Evolutionary conservation across 2,888 invertebrate genomes (phyloP), one percentile per base, ranked within the genome.

Genomic region (Ischnus inquisitorius): DNA sequence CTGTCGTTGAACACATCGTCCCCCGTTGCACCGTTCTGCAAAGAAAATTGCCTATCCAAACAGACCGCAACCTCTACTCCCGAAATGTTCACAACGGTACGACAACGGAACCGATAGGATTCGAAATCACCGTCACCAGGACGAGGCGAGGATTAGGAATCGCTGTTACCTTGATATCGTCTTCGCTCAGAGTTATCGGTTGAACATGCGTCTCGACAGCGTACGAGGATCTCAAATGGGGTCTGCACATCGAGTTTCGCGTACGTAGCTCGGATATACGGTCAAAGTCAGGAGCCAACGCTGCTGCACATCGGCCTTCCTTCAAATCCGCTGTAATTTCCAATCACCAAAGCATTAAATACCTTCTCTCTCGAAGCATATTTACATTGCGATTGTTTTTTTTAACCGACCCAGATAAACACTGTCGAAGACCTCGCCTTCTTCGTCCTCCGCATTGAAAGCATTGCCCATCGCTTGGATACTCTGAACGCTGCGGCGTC

Each of bases 201-300:
- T 96, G 94, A 90, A 96, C 96, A 93, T 97, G 96, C 39, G 96
- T 96, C 93, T 98, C 98, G 0, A 96, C 97, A 0, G 97, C 97
- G 93, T 98, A 98, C 0, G 97, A 96, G 86, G 97, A 97, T 94
- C 97, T 97, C 82, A 98, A 94, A 91, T 98, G 98, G 2, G 97
- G 97, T n/a, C 96, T 97, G 84, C 97, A 96, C 86, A 97, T 94
- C 0, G 98, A 97, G 93, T 98, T 98, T 54, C 98, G 94, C 93
- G 96, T 96, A 88, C 96, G 96, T 57, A 98, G 94, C 92, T 97
- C 97, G 0, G 96, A 96, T 46, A 97, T 92, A 65, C 95, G 93
- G 14, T 92, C 89, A 0, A 86, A 16, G 68, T 94, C 93, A 16
- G 93, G 90, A 28, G 92, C 91, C 34, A 91, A 89, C 0, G 89